Percentiles rank a stretch among this genome's conserved stretches.
phyloP scores from a whole-genome alignment of 1,140 invertebrate genomes.

The Tenebrio molitor region DNA sequence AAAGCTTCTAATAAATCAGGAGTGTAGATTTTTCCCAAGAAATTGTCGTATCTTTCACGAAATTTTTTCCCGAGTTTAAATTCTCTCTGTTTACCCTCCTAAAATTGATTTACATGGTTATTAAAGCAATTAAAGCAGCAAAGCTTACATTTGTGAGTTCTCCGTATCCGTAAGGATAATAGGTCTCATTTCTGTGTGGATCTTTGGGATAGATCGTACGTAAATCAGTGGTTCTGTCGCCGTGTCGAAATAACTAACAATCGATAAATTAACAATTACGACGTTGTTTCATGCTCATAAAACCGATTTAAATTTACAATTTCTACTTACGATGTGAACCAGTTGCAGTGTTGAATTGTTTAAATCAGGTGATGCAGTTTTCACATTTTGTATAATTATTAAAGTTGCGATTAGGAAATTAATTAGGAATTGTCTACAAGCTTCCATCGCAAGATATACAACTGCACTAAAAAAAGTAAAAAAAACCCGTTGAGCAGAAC shows the following conservation, averaged over 20 bases:
- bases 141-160: constrained; percentile 48
- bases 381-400: too few relatives aligned
- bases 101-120: constrained; percentile 32
- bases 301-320: too few relatives aligned
- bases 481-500: too few relatives aligned
- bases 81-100: constrained; percentile 74
- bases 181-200: background rate
- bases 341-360: too few relatives aligned
- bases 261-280: too few relatives aligned
- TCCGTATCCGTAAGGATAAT: constrained; percentile 41
- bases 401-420: too few relatives aligned
- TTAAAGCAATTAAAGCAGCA: background rate
- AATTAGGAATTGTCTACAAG: too few relatives aligned
- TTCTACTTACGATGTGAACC: too few relatives aligned
- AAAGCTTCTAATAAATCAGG: constrained; percentile 62
- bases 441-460: too few relatives aligned
- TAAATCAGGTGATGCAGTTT: too few relatives aligned
- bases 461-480: too few relatives aligned
- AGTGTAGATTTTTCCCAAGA: constrained; percentile 72
- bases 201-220: background rate
- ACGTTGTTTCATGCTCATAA: too few relatives aligned
- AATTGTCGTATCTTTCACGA: constrained; percentile 71
- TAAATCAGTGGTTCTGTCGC: constrained; percentile 35
- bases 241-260: constrained; percentile 49
- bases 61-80: constrained; percentile 74